Evolutionary conservation across 2,888 invertebrate species (phyloP), one percentile per base, ranked within the genome.

Genomic region (Blastobasis lacticolella): DNA sequence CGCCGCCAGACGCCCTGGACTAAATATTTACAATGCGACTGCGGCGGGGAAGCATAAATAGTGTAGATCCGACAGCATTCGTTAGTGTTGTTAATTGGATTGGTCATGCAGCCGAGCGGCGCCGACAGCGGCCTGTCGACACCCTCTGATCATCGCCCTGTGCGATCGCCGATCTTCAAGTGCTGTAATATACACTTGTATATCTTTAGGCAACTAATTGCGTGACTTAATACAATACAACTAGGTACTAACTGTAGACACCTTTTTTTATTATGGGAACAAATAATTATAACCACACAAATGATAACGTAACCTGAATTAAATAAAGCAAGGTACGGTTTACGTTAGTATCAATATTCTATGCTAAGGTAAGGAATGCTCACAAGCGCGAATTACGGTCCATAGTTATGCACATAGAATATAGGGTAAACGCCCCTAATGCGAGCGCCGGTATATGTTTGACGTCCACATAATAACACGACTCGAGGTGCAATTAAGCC

Each of bases 11-110:
- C 81, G 76, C 80, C 71, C 70, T 66, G 71, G 69, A 72, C 81
- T 80, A 84, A 86, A 87, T 86, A 83, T 86, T 86, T 86, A 86
- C 86, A 81, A 71, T 81, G 76, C 64, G 72, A 78, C 77, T 80
- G 75, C 71, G 68, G 75, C 71, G 68, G 72, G 84, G 80, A 81
- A 83, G 85, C 81, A 80, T 85, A 87, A 86, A 87, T 84, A 86
- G 79, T 75, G 67, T 60, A 66, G 72, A 73, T 67, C 75, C 69
- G 80, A 81, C 82, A 75, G 76, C 67, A 75, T 77, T 81, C 78
- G 76, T 83, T 81, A 78, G 77, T 78, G 71, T 63, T 78, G 76
- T 78, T 84, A 81, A 86, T 87, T 85, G 80, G 81, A 78, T 79
- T 78, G 78, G 78, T 82, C 81, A 81, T 81, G 71, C 66, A 55